Percentiles rank a stretch among this genome's conserved stretches.
phyloP scores from a whole-genome alignment of 2,113 vertebrate genomes.

The Prinia subflava region DNA sequence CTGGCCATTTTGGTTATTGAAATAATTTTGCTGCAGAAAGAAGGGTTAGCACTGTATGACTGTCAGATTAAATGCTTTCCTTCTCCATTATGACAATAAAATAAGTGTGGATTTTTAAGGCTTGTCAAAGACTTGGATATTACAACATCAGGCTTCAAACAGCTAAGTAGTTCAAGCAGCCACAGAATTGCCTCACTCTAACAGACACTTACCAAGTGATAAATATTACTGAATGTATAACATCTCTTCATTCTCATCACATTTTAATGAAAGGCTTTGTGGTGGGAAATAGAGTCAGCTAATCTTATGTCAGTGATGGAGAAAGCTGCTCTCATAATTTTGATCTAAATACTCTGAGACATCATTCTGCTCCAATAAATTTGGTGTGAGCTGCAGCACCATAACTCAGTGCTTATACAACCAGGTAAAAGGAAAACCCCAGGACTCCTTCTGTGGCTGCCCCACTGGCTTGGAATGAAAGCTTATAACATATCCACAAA shows the following conservation, averaged over 20 bases:
- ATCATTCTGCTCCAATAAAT: neutral
- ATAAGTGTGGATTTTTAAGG: neutral
- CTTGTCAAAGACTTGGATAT: neutral
- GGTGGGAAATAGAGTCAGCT: neutral
- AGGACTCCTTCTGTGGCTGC: neutral
- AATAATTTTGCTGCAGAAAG: neutral
- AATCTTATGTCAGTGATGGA: neutral
- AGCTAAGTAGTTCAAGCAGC: neutral
- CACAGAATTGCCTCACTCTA: neutral
- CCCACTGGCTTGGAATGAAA: neutral
- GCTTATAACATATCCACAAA: neutral
- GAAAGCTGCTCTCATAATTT: neutral
- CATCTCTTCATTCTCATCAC: neutral
- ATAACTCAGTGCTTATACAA: neutral
- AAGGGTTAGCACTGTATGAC: neutral
- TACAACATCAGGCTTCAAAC: neutral
- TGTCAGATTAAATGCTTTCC: neutral
- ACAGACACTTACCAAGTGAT: neutral
- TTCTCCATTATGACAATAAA: neutral
- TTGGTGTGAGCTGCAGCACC: neutral
- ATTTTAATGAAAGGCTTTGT: neutral
- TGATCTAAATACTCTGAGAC: neutral
- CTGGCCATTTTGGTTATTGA: neutral
- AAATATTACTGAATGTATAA: neutral
- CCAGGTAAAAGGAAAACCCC: neutral